Conservation (phyloP, 1,140 invertebrate species). For the Eufriesea mexicana region DNA sequence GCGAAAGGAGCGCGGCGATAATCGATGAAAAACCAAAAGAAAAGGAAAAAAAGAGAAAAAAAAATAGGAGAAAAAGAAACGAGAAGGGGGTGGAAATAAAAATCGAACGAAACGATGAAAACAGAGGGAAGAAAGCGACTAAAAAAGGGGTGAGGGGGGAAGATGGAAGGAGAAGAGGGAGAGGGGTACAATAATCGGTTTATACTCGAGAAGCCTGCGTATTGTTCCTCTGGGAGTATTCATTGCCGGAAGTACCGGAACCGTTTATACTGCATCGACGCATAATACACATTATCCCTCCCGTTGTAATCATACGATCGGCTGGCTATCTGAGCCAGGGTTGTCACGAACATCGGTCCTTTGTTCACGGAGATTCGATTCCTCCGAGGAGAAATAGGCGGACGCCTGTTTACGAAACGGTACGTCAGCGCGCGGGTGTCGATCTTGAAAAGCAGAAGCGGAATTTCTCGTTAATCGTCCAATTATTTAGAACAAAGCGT, state of each 20-base stretch:
- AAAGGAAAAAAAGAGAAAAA: background rate
- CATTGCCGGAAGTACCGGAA: constrained; percentile 56
- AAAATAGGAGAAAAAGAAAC: background rate
- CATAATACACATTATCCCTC: constrained; percentile 66
- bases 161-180: background rate
- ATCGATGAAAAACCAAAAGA: background rate
- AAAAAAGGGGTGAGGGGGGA: background rate
- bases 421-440: constrained; percentile 25
- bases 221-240: constrained; percentile 56
- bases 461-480: constrained; percentile 47
- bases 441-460: constrained; percentile 37
- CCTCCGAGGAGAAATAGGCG: constrained; percentile 32
- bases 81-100: background rate
- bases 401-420: constrained; percentile 40
- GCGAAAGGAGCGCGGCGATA: background rate
- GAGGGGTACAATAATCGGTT: constrained; percentile 55
- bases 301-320: constrained; percentile 56
- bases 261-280: constrained; percentile 58
- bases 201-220: constrained; percentile 56
- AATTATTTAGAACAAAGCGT: constrained; percentile 41
- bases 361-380: constrained; percentile 44
- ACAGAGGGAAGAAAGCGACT: too few relatives aligned
- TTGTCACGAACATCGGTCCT: constrained; percentile 50
- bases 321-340: constrained; percentile 43
- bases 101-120: too few relatives aligned